A percentile compares a stretch with the other conserved stretches of the same genome.
Evolutionary conservation across 2,888 invertebrate genomes (phyloP).

Genomic region (Pinctada fucata): DNA sequence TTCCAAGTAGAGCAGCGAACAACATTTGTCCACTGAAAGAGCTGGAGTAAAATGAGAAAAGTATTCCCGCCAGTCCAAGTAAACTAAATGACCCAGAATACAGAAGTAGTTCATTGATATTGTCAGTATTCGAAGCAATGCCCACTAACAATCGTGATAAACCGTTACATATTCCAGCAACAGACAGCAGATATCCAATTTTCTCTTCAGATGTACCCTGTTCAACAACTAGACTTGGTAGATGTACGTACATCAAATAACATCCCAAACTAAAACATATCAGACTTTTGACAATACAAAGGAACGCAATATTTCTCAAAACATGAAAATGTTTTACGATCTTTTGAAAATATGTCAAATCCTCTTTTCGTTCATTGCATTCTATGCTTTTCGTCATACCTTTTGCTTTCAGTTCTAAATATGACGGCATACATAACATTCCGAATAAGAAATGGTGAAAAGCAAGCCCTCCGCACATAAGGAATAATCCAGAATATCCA

Average conservation of each 20-base stretch:
- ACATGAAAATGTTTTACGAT: neutral
- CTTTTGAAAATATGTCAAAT: neutral
- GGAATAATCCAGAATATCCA: neutral
- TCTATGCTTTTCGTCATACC: neutral
- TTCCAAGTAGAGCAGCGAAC: neutral
- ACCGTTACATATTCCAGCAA: neutral
- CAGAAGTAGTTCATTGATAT: neutral
- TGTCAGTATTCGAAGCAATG: neutral
- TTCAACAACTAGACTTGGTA: neutral
- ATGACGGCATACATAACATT: neutral
- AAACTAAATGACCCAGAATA: neutral
- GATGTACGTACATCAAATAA: neutral
- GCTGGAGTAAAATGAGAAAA: neutral
- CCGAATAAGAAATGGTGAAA: constrained; percentile 1
- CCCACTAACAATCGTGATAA: neutral
- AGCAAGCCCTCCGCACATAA: neutral
- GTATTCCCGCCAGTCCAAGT: neutral
- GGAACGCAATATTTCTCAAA: neutral
- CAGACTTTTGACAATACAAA: neutral
- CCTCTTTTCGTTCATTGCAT: no score
- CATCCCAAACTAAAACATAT: neutral
- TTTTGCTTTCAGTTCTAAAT: neutral
- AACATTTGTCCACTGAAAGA: neutral
- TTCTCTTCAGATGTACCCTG: neutral
- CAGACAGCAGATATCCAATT: neutral